Percentiles rank a stretch among this genome's conserved stretches.
phyloP scores from a whole-genome alignment of 92 coral and sea anemone genomes.

The Zoanthus sansibaricus region DNA sequence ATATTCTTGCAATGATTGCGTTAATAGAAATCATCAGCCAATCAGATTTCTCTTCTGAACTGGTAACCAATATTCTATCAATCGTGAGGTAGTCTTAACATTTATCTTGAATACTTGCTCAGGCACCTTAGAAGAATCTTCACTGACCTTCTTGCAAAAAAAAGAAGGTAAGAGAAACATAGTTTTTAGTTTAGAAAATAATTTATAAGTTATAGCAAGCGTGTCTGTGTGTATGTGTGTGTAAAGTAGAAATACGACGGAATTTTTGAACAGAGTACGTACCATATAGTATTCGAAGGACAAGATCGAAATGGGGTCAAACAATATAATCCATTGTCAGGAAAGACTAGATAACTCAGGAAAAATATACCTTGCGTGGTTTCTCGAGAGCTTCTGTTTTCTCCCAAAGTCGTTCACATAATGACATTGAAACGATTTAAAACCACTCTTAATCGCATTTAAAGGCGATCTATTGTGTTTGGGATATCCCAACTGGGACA shows the following conservation, averaged over 20 bases:
- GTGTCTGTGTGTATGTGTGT: background rate
- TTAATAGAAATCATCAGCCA: constrained; percentile 32
- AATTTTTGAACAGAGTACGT: background rate
- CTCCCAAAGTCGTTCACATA: background rate
- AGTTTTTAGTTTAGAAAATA: background rate
- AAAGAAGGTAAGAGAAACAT: constrained; percentile 40
- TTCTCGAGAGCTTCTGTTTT: background rate
- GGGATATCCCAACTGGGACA: too few relatives aligned
- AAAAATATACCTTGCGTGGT: background rate
- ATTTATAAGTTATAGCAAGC: background rate
- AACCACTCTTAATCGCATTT: background rate
- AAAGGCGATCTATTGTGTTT: background rate
- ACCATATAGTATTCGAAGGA: background rate
- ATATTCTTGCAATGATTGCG: constrained; percentile 49
- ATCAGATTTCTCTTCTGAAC: constrained; percentile 34
- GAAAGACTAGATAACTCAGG: background rate
- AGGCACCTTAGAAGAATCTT: constrained; percentile 37
- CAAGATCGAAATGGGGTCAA: background rate
- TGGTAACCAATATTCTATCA: constrained; percentile 17
- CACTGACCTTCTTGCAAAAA: constrained; percentile 44
- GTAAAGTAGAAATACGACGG: background rate
- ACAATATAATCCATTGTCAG: background rate
- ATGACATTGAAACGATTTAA: background rate
- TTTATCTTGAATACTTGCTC: constrained; percentile 9
- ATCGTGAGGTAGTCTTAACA: constrained; percentile 22